Conservation (phyloP, 1,140 invertebrate genomes). For the Odontomachus brunneus region DNA sequence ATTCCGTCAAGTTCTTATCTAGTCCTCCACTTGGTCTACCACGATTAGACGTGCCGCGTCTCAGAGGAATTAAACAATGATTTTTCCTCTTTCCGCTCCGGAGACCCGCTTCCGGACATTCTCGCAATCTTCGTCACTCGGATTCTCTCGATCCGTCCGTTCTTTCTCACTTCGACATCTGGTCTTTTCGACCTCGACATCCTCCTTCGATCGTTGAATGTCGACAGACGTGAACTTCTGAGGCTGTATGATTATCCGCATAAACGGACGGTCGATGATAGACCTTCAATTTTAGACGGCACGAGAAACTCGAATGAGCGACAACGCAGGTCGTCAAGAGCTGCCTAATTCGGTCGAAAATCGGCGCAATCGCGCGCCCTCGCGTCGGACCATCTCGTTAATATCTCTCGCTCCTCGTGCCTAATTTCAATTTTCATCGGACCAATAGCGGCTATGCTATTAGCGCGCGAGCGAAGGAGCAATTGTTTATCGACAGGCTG, state of each 20-base stretch:
- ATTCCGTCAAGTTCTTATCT: conserved; percentile 39
- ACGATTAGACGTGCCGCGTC: conserved; percentile 27
- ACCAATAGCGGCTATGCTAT: conserved; percentile 16
- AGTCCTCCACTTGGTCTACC: conserved; percentile 17
- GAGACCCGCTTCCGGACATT: not conserved
- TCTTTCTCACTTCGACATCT: not conserved
- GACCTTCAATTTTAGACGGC: no score
- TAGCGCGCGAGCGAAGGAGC: not conserved
- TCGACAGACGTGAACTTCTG: no score
- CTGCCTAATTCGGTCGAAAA: not conserved
- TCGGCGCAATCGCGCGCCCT: not conserved
- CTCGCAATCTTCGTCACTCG: not conserved
- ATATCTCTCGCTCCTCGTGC: conserved; percentile 12
- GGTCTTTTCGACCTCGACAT: no score
- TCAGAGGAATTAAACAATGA: conserved; percentile 42
- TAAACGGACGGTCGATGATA: no score
- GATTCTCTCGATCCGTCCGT: not conserved
- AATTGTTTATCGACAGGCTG: conserved; percentile 44
- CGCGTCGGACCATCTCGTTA: conserved; percentile 10
- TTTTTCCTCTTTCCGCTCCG: not conserved
- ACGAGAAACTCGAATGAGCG: no score
- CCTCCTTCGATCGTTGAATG: no score
- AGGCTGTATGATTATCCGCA: no score
- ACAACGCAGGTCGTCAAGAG: no score
- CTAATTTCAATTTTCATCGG: conserved; percentile 47